Base-by-base conservation (phyloP, 2,888 invertebrate species). In the Apotomis betuletana region DNA sequence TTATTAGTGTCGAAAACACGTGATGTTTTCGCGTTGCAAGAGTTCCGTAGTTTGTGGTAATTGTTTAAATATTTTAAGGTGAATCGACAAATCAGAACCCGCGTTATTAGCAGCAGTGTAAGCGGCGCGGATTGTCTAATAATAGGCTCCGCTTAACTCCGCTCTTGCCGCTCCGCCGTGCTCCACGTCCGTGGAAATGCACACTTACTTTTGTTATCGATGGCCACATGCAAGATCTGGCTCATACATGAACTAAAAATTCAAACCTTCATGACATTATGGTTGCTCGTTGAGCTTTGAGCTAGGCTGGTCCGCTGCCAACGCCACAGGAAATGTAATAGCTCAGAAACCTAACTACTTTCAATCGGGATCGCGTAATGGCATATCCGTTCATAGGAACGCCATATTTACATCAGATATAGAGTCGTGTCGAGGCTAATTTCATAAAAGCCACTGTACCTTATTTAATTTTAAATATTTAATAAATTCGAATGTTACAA, bases 241-340 rank as follows among this genome's bases (percentile, higher is more conserved):
- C 15, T 69, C 49, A 57, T 64, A n/a, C n/a, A 60, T 52, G 10
- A 59, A 5, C 46, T 46, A 57, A 70, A 61, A 60, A 70, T 61
- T 70, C 67, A 70, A 61, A 70, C 54, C 52, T 5, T 69, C 49
- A 61, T 38, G 61, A 13, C 36, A 55, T 38, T 54, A 46, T 41
- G 44, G 15, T 63, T 8, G 5, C 54, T 38, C 38, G 55, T 62
- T 70, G 61, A 65, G 15, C 36, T 36, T 62, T 70, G 61, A 65
- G 15, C 36, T 36, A 10, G 60, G 54, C 60, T 60, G 70, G 70
- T 70, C 9, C 59, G 65, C 41, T 70, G 70, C 70, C 70, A 70
- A 64, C 52, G 9, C 64, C 44, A 55, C 54, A 55, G 64, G n/a
- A 44, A 54, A 55, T 64, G 15, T 54, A 41, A 64, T 15, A 8